Evolutionary conservation across 2,797 vertebrate genomes (phyloP), one percentile per base, ranked within the genome.

Genomic region (Numenius phaeopus): DNA sequence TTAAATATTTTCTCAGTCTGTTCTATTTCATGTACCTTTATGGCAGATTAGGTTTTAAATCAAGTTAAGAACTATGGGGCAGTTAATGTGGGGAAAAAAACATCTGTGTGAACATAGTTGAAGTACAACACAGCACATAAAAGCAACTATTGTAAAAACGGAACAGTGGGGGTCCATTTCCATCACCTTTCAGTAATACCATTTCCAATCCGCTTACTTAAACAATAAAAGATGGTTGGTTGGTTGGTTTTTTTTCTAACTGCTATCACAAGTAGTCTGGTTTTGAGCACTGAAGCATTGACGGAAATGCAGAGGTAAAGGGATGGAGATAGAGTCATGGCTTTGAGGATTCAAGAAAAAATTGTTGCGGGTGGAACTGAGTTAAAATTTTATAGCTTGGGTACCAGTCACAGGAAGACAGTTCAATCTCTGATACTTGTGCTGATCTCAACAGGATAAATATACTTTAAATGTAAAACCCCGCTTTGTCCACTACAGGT

Each of bases 1-100:
- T 83, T 40, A 29, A 88, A 40, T 94, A 95, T 96, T 94, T 97
- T 93, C 85, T 93, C 67, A 87, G 61, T 72, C 77, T 52, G 34
- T 87, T 95, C 73, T 89, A 65, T 96, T 96, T 90, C 8, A 39
- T 62, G 78, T 89, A 81, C 62, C 54, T 87, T 94, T 70, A 84
- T 24, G 90, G 42, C 49, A 79, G 44, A 7, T 66, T 54, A 87
- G 34, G 66, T 42, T 81, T 94, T 46, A 95, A 84, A 67, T 86
- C 50, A 93, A 62, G 21, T 73, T 65, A 39, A 80, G 32, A 47
- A 76, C 90, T 83, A 49, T 79, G 34, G 70, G 79, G 22, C 30
- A 67, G 47, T 79, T 75, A 70, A 64, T 2, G 3, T 10, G 54
- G 8, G 29, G 19, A 7, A 9, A 9, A n/a, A 22, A 61, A 23